Evolutionary conservation across 1,140 invertebrate genomes (phyloP).

Genomic region (Oscheius sp.): DNA sequence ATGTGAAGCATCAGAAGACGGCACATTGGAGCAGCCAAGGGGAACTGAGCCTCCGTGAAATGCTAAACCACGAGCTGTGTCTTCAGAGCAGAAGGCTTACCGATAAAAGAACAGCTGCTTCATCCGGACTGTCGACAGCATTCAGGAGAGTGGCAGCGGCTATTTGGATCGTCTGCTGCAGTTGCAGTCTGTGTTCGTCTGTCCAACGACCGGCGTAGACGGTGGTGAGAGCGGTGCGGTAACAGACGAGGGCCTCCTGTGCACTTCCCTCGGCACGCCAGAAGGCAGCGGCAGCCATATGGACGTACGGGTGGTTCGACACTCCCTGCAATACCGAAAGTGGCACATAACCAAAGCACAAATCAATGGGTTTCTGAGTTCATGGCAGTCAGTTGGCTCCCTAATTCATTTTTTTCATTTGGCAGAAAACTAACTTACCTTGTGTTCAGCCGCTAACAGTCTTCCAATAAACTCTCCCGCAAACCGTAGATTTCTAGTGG

Average conservation of each 20-base stretch:
- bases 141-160: constrained; percentile 17
- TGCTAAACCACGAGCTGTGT: neutral
- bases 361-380: too few relatives aligned
- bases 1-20: neutral
- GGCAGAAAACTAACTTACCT: too few relatives aligned
- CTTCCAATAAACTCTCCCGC: too few relatives aligned
- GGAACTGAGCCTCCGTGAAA: too few relatives aligned
- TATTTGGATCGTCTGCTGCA: constrained; percentile 3
- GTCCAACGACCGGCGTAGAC: neutral
- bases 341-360: too few relatives aligned
- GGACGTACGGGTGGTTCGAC: constrained; percentile 15
- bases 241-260: constrained; percentile 19
- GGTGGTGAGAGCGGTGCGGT: constrained; percentile 11
- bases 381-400: too few relatives aligned
- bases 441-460: too few relatives aligned
- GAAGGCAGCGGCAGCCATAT: constrained; percentile 25
- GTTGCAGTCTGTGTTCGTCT: neutral
- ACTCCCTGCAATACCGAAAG: too few relatives aligned
- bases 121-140: neutral
- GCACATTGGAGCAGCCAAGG: neutral
- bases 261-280: constrained; percentile 19
- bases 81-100: neutral
- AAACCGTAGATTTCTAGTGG: too few relatives aligned
- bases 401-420: too few relatives aligned
- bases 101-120: neutral